These are phyloP conservation scores for Struthidea cinerea DNA, from an alignment of 2,113 vertebrate species.

Conservation along the genomic window DNA sequence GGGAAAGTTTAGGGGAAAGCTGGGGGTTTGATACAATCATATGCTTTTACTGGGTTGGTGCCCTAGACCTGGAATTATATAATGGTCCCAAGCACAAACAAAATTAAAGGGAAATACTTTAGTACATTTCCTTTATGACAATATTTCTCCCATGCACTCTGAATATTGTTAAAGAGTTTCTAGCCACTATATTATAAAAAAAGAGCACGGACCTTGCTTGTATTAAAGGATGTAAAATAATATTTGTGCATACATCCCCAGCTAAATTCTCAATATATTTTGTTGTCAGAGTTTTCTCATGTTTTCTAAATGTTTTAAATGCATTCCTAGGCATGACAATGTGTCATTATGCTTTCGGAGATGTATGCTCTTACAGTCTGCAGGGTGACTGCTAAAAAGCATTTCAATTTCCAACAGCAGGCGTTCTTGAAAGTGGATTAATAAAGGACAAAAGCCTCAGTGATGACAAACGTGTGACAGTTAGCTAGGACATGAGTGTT, in stretches of 20 bases:
- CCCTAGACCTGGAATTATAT: background rate
- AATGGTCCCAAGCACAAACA: background rate
- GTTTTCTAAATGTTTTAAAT: conserved; percentile 4
- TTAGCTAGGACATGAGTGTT: conserved; percentile 21
- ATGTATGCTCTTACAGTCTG: background rate
- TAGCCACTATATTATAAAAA: background rate
- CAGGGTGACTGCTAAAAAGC: conserved; percentile 21
- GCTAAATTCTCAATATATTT: conserved; percentile 1
- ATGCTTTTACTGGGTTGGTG: background rate
- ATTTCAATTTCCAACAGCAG: conserved; percentile 35
- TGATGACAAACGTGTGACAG: conserved; percentile 49
- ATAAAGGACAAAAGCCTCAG: conserved; percentile 35
- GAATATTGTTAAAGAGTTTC: background rate
- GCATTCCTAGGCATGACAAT: background rate
- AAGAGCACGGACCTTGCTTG: background rate
- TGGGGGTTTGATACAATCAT: conserved; percentile 8
- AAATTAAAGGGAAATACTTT: conserved; percentile 29
- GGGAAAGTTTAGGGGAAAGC: conserved; percentile 12
- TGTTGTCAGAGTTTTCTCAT: background rate
- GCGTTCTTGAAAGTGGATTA: conserved; percentile 44
- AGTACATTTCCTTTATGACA: background rate
- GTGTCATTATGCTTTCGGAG: conserved; percentile 1
- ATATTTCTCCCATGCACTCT: background rate
- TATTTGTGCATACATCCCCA: background rate
- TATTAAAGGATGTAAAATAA: background rate